phyloP scores from a whole-genome alignment of 2,888 invertebrate genomes.

The Ceriagrion tenellum region DNA sequence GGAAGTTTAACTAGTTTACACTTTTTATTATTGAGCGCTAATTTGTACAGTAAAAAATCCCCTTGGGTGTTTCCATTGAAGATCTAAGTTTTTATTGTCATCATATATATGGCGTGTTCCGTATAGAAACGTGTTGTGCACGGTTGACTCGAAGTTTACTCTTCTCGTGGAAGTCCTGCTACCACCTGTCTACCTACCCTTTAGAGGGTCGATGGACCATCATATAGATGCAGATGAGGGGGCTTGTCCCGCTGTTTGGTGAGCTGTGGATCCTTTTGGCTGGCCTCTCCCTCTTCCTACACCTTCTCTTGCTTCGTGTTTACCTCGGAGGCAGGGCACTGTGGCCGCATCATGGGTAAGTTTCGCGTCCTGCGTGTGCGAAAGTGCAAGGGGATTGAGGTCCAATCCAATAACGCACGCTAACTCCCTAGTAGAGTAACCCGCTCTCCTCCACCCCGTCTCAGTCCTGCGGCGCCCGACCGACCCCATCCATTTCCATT shows the following conservation, averaged over 20 bases:
- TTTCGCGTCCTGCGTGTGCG: neutral
- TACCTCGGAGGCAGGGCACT: neutral
- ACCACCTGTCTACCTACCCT: too few species aligned
- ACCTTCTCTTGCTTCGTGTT: neutral
- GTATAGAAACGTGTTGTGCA: too few species aligned
- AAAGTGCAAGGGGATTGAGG: neutral
- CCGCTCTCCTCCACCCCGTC: neutral
- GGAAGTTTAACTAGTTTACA: too few species aligned
- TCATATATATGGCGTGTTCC: too few species aligned
- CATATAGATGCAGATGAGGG: neutral
- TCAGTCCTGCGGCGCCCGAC: neutral
- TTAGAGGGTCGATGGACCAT: too few species aligned
- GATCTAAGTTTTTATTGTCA: too few species aligned
- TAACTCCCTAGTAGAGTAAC: neutral
- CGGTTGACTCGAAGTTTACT: too few species aligned
- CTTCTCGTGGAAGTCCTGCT: too few species aligned
- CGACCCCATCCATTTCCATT: conserved; percentile 45
- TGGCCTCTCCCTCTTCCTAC: neutral
- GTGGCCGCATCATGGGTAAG: too few species aligned
- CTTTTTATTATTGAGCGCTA: too few species aligned
- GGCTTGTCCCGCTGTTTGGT: neutral
- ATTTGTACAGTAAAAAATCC: too few species aligned
- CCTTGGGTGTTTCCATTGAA: too few species aligned
- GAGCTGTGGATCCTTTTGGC: neutral
- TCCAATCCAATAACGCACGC: neutral